A percentile compares a stretch with the other conserved stretches of the same genome.
phyloP scores from a whole-genome alignment of 2,888 invertebrate genomes.

The Punctoribates punctum region DNA sequence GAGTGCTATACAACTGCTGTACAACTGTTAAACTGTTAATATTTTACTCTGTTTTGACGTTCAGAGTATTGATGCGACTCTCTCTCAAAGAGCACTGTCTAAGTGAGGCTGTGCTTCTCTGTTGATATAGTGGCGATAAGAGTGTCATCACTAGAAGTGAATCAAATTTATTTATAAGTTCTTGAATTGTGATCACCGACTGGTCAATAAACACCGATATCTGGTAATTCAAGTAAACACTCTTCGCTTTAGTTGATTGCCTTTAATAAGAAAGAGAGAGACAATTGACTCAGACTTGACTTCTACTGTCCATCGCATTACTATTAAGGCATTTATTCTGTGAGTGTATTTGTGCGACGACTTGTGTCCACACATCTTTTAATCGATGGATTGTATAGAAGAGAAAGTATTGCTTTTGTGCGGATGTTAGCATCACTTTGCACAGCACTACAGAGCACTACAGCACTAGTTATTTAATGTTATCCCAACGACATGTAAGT shows the following conservation, averaged over 20 bases:
- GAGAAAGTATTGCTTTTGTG: slow-evolving; percentile 20
- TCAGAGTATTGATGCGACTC: slow-evolving; percentile 1
- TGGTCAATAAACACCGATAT: background rate
- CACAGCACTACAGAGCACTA: background rate
- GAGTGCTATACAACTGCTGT: too few species aligned
- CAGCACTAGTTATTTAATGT: slow-evolving; percentile 19
- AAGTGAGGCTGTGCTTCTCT: background rate
- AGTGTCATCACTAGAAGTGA: slow-evolving; percentile 19
- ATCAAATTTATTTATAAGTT: slow-evolving; percentile 1
- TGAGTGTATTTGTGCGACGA: slow-evolving; percentile 24
- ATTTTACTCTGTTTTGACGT: background rate
- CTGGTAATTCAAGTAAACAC: background rate
- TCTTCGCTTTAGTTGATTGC: background rate
- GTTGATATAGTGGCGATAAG: slow-evolving; percentile 13
- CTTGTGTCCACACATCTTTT: slow-evolving; percentile 12
- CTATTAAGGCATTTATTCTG: slow-evolving; percentile 21
- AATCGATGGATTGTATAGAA: slow-evolving; percentile 16
- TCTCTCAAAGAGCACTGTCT: background rate
- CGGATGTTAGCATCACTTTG: slow-evolving; percentile 28
- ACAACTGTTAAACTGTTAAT: background rate
- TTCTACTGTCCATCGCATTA: slow-evolving; percentile 6
- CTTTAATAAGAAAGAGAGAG: background rate
- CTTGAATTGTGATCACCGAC: slow-evolving; percentile 22
- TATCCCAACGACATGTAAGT: slow-evolving; percentile 35
- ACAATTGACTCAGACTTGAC: background rate